Evolutionary conservation across 53 echinoderm and acorn worm genomes (phyloP).

Genomic region (Arbacia lixula): DNA sequence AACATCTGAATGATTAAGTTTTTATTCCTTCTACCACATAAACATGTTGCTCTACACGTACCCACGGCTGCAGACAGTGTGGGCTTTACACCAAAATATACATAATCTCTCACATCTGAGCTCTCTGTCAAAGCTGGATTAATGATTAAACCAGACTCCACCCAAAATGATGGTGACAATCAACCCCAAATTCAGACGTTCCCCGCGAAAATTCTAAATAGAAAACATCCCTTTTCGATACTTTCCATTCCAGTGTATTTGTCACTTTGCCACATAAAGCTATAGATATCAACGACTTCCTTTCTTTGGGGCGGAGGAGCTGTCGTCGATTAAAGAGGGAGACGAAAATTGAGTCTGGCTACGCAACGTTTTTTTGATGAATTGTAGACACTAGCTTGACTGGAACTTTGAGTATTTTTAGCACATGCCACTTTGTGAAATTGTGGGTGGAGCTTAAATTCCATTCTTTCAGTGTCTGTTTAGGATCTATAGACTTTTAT

Average conservation of each 20-base stretch:
- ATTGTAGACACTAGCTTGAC: too few species aligned
- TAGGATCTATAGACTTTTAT: too few species aligned
- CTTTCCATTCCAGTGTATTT: not conserved
- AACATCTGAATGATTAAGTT: too few species aligned
- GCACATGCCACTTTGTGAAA: too few species aligned
- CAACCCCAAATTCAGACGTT: not conserved
- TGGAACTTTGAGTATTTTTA: too few species aligned
- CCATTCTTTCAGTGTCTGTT: too few species aligned
- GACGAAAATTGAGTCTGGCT: too few species aligned
- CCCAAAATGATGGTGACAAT: slow-evolving; percentile 37
- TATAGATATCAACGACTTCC: slow-evolving; percentile 44
- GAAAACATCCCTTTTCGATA: slow-evolving; percentile 17
- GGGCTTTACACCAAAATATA: too few species aligned
- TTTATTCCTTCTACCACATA: too few species aligned
- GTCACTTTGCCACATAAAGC: not conserved
- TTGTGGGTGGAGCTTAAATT: not conserved
- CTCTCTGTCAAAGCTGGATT: slow-evolving; percentile 37
- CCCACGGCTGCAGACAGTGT: too few species aligned
- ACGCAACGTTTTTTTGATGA: too few species aligned
- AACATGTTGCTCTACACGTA: too few species aligned
- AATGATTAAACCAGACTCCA: slow-evolving; percentile 21
- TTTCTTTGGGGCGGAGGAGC: slow-evolving; percentile 2
- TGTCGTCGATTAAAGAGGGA: slow-evolving; percentile 1
- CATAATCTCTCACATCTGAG: slow-evolving; percentile 17
- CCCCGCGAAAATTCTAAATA: slow-evolving; percentile 1